Evolutionary conservation across 1,140 invertebrate genomes (phyloP).

Genomic region (Sesamia nonagrioides): DNA sequence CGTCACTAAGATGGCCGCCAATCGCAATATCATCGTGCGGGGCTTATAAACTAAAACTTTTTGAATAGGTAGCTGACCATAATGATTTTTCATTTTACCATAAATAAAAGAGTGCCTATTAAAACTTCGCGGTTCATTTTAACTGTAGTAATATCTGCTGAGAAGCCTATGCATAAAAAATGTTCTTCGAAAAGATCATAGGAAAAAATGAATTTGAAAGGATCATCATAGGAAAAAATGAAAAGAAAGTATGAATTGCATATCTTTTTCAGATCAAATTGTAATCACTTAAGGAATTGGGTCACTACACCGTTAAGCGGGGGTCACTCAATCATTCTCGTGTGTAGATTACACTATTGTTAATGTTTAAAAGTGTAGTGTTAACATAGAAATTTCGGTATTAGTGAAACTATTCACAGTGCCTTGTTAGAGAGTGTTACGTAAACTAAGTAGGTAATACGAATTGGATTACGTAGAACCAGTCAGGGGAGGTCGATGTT

Average conservation of each 20-base stretch:
- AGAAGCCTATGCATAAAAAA: not conserved
- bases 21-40: too few relatives aligned
- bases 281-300: slow-evolving; percentile 36
- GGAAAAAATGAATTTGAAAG: too few relatives aligned
- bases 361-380: not conserved
- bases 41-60: not conserved
- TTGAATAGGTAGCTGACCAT: not conserved
- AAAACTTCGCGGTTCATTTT: not conserved
- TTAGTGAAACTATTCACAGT: not conserved
- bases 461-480: too few relatives aligned
- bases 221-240: too few relatives aligned
- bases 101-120: not conserved
- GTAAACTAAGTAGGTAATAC: not conserved
- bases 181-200: too few relatives aligned
- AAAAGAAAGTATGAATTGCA: slow-evolving; percentile 14
- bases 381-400: not conserved
- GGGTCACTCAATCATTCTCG: slow-evolving; percentile 6
- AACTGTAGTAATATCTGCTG: not conserved
- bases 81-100: too few relatives aligned
- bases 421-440: not conserved
- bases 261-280: slow-evolving; percentile 15
- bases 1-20: too few relatives aligned
- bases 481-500: too few relatives aligned
- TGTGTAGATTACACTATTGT: slow-evolving; percentile 4
- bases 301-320: not conserved